phyloP scores from a whole-genome alignment of 2,797 vertebrate genomes.

The Hoplostethus mediterraneus region DNA sequence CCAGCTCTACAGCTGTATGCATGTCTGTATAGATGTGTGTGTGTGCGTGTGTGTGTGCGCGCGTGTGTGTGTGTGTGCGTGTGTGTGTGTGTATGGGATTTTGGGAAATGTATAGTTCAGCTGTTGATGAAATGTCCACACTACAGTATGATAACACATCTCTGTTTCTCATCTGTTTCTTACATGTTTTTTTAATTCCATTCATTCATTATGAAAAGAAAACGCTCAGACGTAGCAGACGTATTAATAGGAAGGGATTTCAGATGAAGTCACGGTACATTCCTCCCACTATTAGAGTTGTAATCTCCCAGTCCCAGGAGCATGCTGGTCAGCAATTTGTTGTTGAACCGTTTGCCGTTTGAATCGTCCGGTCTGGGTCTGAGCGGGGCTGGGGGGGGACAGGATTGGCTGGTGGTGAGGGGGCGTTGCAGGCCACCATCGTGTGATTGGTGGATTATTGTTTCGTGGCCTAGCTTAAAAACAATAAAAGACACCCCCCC shows the following conservation, averaged over 20 bases:
- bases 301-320: background rate
- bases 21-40: slow-evolving; percentile 1
- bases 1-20: slow-evolving; percentile 59
- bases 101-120: slow-evolving; percentile 40
- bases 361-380: slow-evolving; percentile 45
- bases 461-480: slow-evolving; percentile 53
- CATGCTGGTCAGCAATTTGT: slow-evolving; percentile 54
- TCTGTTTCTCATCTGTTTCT: slow-evolving; percentile 8
- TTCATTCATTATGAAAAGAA: slow-evolving; percentile 3
- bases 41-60: background rate
- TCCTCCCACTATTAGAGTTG: background rate
- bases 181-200: slow-evolving; percentile 27
- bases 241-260: background rate
- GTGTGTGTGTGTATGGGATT: slow-evolving; percentile 38
- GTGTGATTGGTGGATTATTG: slow-evolving; percentile 72
- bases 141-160: slow-evolving; percentile 8
- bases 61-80: slow-evolving; percentile 36
- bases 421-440: slow-evolving; percentile 27
- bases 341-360: slow-evolving; percentile 32
- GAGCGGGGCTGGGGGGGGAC: slow-evolving; percentile 6
- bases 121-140: slow-evolving; percentile 36
- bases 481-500: slow-evolving; percentile 29
- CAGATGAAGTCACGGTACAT: background rate
- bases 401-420: slow-evolving; percentile 53
- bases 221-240: background rate